Evolutionary conservation across 2,888 invertebrate species (phyloP).

Genomic region (Coenonympha glycerion): DNA sequence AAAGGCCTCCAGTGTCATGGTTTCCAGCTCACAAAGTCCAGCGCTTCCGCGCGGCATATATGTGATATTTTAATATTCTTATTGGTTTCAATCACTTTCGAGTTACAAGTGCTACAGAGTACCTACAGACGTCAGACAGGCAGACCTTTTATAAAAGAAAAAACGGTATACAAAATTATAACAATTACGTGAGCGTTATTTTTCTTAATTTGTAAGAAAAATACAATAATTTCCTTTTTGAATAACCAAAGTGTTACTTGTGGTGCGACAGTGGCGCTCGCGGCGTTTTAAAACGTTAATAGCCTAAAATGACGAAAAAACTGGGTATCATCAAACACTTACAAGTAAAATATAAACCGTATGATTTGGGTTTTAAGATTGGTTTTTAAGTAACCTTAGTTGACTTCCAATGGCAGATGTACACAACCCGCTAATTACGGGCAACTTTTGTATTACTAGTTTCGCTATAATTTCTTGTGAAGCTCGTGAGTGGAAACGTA

Average conservation of each 20-base stretch:
- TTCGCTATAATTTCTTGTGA: slow-evolving; percentile 50
- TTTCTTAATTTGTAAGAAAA: slow-evolving; percentile 24
- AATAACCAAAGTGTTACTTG: slow-evolving; percentile 25
- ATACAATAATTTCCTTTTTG: slow-evolving; percentile 28
- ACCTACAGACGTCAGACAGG: too few relatives aligned
- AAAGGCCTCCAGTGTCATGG: too few relatives aligned
- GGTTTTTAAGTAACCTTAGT: slow-evolving; percentile 12
- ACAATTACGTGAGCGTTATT: slow-evolving; percentile 18
- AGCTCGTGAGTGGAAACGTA: slow-evolving; percentile 48
- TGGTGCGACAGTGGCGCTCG: slow-evolving; percentile 26
- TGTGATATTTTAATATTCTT: too few relatives aligned
- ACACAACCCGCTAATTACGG: slow-evolving; percentile 60
- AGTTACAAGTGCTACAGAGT: too few relatives aligned
- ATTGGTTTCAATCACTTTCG: too few relatives aligned
- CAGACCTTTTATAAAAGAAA: not conserved
- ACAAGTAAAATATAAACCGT: slow-evolving; percentile 24
- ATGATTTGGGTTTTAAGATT: not conserved
- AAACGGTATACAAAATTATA: slow-evolving; percentile 12
- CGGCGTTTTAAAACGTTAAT: slow-evolving; percentile 37
- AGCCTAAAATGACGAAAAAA: slow-evolving; percentile 44
- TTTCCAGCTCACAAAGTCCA: too few relatives aligned
- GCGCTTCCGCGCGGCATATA: too few relatives aligned
- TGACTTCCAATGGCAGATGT: slow-evolving; percentile 43
- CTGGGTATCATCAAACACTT: slow-evolving; percentile 7
- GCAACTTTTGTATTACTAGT: slow-evolving; percentile 54